These are phyloP conservation scores for Rhinogobius similis DNA, from an alignment of 2,113 vertebrate genomes.

Conservation along the genomic window DNA sequence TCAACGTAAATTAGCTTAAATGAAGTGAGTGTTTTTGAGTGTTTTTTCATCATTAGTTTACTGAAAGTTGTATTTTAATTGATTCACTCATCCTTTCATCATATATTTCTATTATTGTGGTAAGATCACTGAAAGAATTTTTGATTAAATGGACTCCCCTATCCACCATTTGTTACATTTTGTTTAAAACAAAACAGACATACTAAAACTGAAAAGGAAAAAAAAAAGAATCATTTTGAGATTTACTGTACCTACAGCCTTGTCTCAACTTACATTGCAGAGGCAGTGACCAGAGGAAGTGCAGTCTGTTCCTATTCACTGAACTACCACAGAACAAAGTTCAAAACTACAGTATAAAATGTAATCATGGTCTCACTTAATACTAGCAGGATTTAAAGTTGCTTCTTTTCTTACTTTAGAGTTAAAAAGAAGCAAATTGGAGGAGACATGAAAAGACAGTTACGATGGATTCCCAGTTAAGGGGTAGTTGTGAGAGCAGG, in stretches of 20 bases:
- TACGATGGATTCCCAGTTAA: slow-evolving; percentile 41
- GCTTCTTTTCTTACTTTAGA: not conserved
- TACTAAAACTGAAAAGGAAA: too few species aligned
- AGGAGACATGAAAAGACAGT: slow-evolving; percentile 5
- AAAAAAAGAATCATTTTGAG: too few species aligned
- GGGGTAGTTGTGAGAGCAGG: slow-evolving; percentile 64
- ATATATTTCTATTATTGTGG: too few species aligned
- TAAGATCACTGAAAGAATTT: not conserved
- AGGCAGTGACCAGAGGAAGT: not conserved
- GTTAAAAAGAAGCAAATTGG: slow-evolving; percentile 35
- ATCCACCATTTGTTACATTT: not conserved
- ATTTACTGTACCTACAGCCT: not conserved
- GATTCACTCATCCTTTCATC: too few species aligned
- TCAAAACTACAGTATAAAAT: not conserved
- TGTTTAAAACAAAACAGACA: not conserved
- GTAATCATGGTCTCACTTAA: not conserved
- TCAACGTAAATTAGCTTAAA: too few species aligned
- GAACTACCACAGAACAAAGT: not conserved
- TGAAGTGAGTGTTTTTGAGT: too few species aligned
- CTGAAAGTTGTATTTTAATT: too few species aligned
- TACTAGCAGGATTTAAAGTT: not conserved
- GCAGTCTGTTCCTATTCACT: not conserved
- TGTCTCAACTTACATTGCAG: not conserved
- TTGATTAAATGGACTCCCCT: not conserved
- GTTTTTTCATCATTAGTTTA: too few species aligned